Evolutionary conservation across 2,888 invertebrate species (phyloP).

Genomic region (Heliconius cydno): DNA sequence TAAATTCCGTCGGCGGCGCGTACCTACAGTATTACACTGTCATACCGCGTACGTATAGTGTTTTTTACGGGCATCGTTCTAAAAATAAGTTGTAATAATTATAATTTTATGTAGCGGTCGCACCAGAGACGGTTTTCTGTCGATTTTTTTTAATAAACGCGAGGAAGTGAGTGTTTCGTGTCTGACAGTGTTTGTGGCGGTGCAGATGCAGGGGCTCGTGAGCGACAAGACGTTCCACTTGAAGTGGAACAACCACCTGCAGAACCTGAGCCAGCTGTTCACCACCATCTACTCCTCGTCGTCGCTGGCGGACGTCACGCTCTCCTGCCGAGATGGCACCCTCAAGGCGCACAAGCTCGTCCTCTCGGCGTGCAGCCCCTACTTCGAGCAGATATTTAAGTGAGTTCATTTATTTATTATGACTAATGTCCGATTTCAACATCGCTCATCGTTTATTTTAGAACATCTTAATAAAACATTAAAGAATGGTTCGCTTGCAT

Average conservation of each 20-base stretch:
- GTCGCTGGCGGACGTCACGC: slow-evolving; percentile 87
- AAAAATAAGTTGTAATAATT: slow-evolving; percentile 84
- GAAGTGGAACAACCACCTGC: slow-evolving; percentile 89
- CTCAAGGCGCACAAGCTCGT: slow-evolving; percentile 88
- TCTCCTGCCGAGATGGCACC: slow-evolving; percentile 88
- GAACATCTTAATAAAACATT: slow-evolving; percentile 21
- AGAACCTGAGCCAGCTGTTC: slow-evolving; percentile 87
- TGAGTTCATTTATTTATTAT: slow-evolving; percentile 54
- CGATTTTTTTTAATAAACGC: slow-evolving; percentile 68
- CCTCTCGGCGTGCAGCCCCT: slow-evolving; percentile 89
- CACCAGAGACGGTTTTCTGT: slow-evolving; percentile 79
- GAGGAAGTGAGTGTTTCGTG: slow-evolving; percentile 73
- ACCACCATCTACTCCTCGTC: slow-evolving; percentile 87
- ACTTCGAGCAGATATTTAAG: slow-evolving; percentile 89
- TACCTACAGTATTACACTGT: slow-evolving; percentile 83
- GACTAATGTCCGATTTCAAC: slow-evolving; percentile 28
- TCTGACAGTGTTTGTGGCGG: slow-evolving; percentile 74
- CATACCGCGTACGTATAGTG: slow-evolving; percentile 84
- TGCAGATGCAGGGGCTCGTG: slow-evolving; percentile 84
- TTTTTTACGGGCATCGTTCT: slow-evolving; percentile 84
- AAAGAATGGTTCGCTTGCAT: slow-evolving; percentile 4
- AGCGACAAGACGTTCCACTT: slow-evolving; percentile 87
- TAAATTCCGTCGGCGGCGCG: slow-evolving; percentile 82
- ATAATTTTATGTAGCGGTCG: slow-evolving; percentile 84
- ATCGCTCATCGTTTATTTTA: slow-evolving; percentile 29